Evolutionary conservation across 2,113 vertebrate genomes (phyloP).

Genomic region (Lontra canadensis): DNA sequence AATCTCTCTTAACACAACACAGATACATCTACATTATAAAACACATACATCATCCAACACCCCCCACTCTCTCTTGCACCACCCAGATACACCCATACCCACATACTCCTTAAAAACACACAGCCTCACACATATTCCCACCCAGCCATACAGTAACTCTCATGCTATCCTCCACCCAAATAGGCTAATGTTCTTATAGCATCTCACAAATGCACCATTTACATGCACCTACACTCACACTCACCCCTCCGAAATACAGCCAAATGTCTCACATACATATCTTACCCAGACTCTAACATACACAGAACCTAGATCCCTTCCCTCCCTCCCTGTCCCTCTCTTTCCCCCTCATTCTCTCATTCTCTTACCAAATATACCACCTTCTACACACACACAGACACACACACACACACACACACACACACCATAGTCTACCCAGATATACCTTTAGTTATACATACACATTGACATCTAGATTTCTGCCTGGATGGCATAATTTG

Average conservation of each 20-base stretch:
- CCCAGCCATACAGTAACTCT: conserved; percentile 1
- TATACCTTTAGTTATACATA: conserved; percentile 8
- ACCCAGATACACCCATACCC: background rate
- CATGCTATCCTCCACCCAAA: background rate
- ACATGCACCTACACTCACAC: background rate
- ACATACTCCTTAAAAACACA: background rate
- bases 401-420: background rate
- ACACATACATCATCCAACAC: background rate
- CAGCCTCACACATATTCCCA: background rate
- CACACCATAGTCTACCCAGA: background rate
- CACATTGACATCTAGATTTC: conserved; percentile 45
- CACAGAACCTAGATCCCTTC: background rate
- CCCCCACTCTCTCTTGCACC: background rate
- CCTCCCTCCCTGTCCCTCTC: background rate
- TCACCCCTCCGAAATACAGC: conserved; percentile 3
- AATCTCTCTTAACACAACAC: background rate
- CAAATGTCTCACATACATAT: conserved; percentile 46
- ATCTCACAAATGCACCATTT: conserved; percentile 14
- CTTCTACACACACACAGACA: background rate
- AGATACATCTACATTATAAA: background rate
- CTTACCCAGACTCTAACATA: background rate
- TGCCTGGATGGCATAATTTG: conserved; percentile 35
- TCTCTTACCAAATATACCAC: background rate
- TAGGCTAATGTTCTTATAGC: background rate
- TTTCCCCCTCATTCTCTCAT: background rate